These are phyloP conservation scores for Cariama cristata DNA, from an alignment of 2,113 vertebrate species.

Conservation along the genomic window DNA sequence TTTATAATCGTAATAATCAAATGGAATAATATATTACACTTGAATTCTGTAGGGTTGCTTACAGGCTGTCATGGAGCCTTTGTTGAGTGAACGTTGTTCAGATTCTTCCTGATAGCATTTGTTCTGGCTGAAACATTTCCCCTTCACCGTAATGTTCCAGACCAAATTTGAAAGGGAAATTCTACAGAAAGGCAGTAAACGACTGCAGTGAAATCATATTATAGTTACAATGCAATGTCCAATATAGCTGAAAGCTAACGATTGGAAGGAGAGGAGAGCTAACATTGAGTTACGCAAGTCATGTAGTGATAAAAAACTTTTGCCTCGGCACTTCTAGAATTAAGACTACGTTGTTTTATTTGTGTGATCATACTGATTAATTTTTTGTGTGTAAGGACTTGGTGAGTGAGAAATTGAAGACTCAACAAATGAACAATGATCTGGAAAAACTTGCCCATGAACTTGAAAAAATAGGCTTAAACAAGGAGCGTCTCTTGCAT, in stretches of 20 bases:
- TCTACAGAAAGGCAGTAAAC: neutral
- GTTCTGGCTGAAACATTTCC: neutral
- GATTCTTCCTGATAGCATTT: neutral
- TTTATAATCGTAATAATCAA: neutral
- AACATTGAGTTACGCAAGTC: neutral
- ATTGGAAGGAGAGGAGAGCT: neutral
- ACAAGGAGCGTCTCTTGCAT: constrained; percentile 93
- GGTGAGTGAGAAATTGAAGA: constrained; percentile 94
- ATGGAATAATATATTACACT: neutral
- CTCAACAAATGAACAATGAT: constrained; percentile 96
- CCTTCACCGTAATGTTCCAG: neutral
- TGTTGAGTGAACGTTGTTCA: neutral
- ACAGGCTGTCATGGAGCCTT: neutral
- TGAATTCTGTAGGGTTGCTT: neutral
- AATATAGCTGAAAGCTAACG: neutral
- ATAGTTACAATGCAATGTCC: neutral
- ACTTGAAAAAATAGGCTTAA: constrained; percentile 96
- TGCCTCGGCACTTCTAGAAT: neutral
- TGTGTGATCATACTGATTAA: neutral
- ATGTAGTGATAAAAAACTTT: neutral
- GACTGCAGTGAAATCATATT: neutral
- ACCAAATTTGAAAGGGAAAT: neutral
- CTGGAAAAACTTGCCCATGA: constrained; percentile 96
- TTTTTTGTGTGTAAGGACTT: constrained; percentile 84
- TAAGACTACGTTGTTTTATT: neutral